Evolutionary conservation across 2,888 invertebrate species (phyloP), one percentile per base, ranked within the genome.

Genomic region (Apoda limacodes): DNA sequence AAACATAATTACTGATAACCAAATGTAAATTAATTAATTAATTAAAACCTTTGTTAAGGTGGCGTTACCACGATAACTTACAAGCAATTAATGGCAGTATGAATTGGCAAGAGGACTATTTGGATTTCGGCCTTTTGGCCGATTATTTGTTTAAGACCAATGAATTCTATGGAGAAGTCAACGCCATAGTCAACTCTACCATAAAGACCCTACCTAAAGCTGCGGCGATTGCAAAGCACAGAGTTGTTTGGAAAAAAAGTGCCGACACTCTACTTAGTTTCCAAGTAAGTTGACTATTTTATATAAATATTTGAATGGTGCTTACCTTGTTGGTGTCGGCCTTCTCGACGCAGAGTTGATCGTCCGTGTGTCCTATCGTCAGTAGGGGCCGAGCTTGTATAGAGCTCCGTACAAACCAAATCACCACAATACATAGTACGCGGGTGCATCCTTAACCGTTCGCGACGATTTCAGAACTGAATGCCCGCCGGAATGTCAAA

Each of bases 71-170:
- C 37, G 81, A 82, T 50, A 82, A 82, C 42, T 55, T 80, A 0
- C 81, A 82, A 61, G 67, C 75, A 0, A 25, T 82, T 2, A 80
- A 80, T 56, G 81, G 81, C 34, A 81, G 80, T 37, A 82, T 82
- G 81, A 76, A 75, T 50, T 82, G 82, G 82, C 76, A 82, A 34
- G 64, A 75, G 35, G 78, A 82, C 41, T 70, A 72, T 42, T 47
- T 82, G 0, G 64, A 75, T 0, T 80, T 82, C 52, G 59, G 55
- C n/a, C 47, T 82, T 0, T 52, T 80, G 0, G 76, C 76, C 0
- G 80, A 82, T 52, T 82, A 82, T 32, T 43, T 81, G 25, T 68
- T 82, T 46, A 71, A 68, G 24, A 68, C 74, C 0, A 74, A 76
- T 33, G 78, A 81, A 45, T 80, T 78, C 46, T 82, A 65, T 21